These are phyloP conservation scores for Rhimphoctona megacephalus DNA, from an alignment of 2,888 invertebrate species.

Conservation along the genomic window DNA sequence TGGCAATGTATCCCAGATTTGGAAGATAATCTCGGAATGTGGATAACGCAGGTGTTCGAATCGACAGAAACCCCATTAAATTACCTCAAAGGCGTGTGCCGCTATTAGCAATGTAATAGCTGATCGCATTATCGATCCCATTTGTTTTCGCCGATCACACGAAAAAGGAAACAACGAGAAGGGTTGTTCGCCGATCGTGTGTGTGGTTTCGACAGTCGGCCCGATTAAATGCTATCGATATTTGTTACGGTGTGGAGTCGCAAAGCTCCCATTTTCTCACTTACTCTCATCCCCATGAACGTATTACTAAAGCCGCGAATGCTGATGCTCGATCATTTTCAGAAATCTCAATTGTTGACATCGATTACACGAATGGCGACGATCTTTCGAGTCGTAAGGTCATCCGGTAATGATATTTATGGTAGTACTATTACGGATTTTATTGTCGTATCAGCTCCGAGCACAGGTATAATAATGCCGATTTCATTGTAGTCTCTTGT, in stretches of 20 bases:
- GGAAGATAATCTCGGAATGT: neutral
- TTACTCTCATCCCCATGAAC: neutral
- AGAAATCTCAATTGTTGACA: neutral
- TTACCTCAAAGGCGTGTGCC: conserved; percentile 38
- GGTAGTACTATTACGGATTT: neutral
- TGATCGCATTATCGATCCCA: conserved; percentile 75
- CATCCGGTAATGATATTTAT: neutral
- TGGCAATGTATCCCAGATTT: conserved; percentile 4
- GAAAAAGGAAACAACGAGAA: conserved; percentile 18
- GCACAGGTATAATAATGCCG: too few species aligned
- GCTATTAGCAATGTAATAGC: conserved; percentile 78
- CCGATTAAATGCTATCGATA: neutral
- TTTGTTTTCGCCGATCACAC: conserved; percentile 70
- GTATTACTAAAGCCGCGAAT: neutral
- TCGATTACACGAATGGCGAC: neutral
- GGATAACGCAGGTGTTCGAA: neutral
- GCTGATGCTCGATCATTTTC: neutral
- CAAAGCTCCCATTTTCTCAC: neutral
- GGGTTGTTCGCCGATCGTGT: conserved; percentile 12
- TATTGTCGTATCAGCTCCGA: neutral
- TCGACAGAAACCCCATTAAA: conserved; percentile 6
- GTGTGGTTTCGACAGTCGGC: neutral
- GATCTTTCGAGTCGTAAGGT: neutral
- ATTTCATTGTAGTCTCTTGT: neutral
- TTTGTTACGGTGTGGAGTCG: neutral